Percentiles rank a stretch among this genome's conserved stretches.
phyloP scores from a whole-genome alignment of 2,113 vertebrate genomes.

The Hydrolagus affinis region DNA sequence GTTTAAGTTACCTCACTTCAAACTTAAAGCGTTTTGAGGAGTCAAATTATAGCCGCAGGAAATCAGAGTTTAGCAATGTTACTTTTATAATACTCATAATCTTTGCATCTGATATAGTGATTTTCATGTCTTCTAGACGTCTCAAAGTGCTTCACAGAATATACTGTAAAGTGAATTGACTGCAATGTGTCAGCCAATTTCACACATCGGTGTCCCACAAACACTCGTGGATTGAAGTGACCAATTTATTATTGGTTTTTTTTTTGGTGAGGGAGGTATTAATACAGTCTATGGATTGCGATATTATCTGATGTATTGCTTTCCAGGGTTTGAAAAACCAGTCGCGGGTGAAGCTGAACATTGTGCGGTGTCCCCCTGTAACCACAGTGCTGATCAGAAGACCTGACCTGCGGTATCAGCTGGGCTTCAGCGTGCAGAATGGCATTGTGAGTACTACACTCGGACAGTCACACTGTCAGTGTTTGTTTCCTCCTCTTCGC shows the following conservation, averaged over 20 bases:
- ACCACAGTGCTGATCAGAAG: conserved; percentile 91
- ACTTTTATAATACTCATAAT: too few relatives aligned
- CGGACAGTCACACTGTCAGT: too few relatives aligned
- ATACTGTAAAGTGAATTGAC: too few relatives aligned
- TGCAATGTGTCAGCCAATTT: too few relatives aligned
- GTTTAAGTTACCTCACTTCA: background rate
- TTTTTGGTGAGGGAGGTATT: too few relatives aligned
- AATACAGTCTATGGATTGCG: background rate
- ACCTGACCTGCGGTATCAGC: conserved; percentile 85
- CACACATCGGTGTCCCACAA: too few relatives aligned
- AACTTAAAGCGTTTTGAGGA: background rate
- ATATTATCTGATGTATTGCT: background rate
- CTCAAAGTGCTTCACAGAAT: too few relatives aligned
- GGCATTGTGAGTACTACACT: conserved; percentile 74
- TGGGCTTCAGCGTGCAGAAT: conserved; percentile 96
- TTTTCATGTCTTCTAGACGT: too few relatives aligned
- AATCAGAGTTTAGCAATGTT: background rate
- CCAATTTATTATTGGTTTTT: too few relatives aligned
- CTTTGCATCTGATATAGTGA: too few relatives aligned
- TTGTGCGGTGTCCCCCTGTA: conserved; percentile 90
- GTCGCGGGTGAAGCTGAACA: conserved; percentile 80
- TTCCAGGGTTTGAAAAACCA: conserved; percentile 89
- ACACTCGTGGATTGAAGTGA: too few relatives aligned
- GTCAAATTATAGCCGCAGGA: background rate
- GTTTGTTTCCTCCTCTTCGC: too few relatives aligned